phyloP scores from a whole-genome alignment of 2,797 vertebrate genomes.

The Gambusia yucatana region DNA sequence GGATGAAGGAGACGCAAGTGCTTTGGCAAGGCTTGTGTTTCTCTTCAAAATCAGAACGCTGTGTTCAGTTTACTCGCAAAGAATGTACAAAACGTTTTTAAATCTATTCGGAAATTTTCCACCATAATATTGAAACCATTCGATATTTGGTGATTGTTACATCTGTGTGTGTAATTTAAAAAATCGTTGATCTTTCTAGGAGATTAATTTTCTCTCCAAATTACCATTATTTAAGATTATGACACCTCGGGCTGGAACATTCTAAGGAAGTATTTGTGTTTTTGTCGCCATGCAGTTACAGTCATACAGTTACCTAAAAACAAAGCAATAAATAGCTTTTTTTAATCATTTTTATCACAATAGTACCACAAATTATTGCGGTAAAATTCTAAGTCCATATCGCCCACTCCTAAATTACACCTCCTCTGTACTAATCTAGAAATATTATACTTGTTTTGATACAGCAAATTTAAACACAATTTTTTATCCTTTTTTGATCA shows the following conservation, averaged over 20 bases:
- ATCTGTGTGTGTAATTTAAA: slow-evolving; percentile 20
- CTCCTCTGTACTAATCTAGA: no score
- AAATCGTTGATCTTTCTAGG: slow-evolving; percentile 36
- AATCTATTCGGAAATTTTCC: slow-evolving; percentile 1
- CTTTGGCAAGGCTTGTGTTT: slow-evolving; percentile 25
- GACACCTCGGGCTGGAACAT: not conserved
- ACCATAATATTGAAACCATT: slow-evolving; percentile 7
- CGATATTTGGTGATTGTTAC: slow-evolving; percentile 30
- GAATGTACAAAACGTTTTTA: not conserved
- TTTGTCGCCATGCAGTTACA: no score
- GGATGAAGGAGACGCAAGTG: slow-evolving; percentile 34
- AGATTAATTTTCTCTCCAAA: slow-evolving; percentile 29
- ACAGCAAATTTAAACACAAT: no score
- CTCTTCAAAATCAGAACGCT: slow-evolving; percentile 26
- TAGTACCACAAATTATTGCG: no score
- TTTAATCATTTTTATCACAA: no score
- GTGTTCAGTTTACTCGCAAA: slow-evolving; percentile 41
- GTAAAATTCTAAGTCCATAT: no score
- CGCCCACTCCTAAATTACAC: no score
- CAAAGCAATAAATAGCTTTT: no score
- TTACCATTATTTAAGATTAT: slow-evolving; percentile 34
- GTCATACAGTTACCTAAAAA: no score
- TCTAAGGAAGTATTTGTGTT: not conserved
- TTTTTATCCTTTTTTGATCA: no score
- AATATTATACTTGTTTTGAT: no score